phyloP scores from a whole-genome alignment of 2,888 invertebrate genomes.

The Agriopis marginaria region DNA sequence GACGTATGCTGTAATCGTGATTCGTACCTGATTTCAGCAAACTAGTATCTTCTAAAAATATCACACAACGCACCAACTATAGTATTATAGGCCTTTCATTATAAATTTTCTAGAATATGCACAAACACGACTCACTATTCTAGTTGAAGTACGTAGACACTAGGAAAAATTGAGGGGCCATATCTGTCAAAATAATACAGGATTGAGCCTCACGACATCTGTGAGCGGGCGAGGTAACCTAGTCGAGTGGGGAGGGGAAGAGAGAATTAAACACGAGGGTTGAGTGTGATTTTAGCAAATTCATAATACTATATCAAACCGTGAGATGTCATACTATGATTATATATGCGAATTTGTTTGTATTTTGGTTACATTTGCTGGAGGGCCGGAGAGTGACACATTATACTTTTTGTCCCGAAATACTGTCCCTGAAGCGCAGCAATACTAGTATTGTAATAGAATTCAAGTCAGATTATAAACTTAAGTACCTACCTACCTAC shows the following conservation, averaged over 20 bases:
- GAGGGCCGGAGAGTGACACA: no score
- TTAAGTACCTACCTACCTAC: no score
- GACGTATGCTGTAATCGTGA: slow-evolving; percentile 40
- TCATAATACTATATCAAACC: slow-evolving; percentile 20
- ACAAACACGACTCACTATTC: slow-evolving; percentile 19
- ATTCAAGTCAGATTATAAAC: no score
- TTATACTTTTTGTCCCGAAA: no score
- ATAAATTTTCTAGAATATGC: slow-evolving; percentile 29
- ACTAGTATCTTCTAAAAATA: slow-evolving; percentile 33
- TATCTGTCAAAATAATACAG: slow-evolving; percentile 50
- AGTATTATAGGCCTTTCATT: slow-evolving; percentile 35
- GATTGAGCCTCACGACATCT: slow-evolving; percentile 47
- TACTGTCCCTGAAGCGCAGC: no score
- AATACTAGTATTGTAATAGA: no score
- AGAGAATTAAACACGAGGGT: slow-evolving; percentile 23
- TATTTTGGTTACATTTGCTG: no score
- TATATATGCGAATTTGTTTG: no score
- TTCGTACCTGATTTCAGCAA: slow-evolving; percentile 38
- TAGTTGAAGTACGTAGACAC: slow-evolving; percentile 26
- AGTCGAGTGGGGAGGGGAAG: slow-evolving; percentile 4
- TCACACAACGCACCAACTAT: slow-evolving; percentile 23
- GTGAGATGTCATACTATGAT: slow-evolving; percentile 43
- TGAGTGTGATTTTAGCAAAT: slow-evolving; percentile 13
- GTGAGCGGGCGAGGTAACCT: slow-evolving; percentile 38
- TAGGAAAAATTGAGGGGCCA: slow-evolving; percentile 44